phyloP scores from a whole-genome alignment of 2,113 vertebrate species.

The Phylloscopus whistleri region DNA sequence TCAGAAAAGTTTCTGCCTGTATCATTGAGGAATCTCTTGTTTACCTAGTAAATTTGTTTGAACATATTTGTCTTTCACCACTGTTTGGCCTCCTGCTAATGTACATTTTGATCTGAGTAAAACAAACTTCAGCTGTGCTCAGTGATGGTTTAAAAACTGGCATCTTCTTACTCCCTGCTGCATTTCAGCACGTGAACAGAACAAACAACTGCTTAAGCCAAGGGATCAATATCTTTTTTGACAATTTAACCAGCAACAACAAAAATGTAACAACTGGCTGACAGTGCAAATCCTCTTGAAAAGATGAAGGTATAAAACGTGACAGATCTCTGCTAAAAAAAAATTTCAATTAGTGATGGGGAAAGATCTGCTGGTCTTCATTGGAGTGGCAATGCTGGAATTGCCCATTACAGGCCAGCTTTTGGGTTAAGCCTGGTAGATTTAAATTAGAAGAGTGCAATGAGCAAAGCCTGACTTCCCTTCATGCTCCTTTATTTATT shows the following conservation, averaged over 20 bases:
- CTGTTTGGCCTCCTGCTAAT: background rate
- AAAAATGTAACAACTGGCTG: background rate
- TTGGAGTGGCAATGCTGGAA: background rate
- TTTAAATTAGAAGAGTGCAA: background rate
- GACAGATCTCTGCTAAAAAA: background rate
- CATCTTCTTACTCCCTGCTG: background rate
- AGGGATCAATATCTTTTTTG: background rate
- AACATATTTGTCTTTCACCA: background rate
- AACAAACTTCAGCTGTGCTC: background rate
- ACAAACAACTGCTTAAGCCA: background rate
- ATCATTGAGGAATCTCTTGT: background rate
- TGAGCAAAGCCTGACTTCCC: background rate
- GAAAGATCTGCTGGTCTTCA: background rate
- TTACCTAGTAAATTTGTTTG: slow-evolving; percentile 5
- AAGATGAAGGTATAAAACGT: background rate
- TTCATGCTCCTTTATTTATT: background rate
- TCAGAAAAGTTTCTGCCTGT: background rate
- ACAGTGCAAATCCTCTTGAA: background rate
- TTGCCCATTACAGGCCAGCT: background rate
- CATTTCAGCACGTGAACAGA: background rate
- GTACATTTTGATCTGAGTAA: background rate
- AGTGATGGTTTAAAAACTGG: background rate
- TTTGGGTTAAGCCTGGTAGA: background rate
- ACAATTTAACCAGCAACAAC: background rate
- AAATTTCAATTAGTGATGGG: background rate